A percentile compares a stretch with the other conserved stretches of the same genome.
These are phyloP conservation scores for Galeopterus variegatus DNA, from an alignment of 2,113 vertebrate species.

Conservation along the genomic window DNA sequence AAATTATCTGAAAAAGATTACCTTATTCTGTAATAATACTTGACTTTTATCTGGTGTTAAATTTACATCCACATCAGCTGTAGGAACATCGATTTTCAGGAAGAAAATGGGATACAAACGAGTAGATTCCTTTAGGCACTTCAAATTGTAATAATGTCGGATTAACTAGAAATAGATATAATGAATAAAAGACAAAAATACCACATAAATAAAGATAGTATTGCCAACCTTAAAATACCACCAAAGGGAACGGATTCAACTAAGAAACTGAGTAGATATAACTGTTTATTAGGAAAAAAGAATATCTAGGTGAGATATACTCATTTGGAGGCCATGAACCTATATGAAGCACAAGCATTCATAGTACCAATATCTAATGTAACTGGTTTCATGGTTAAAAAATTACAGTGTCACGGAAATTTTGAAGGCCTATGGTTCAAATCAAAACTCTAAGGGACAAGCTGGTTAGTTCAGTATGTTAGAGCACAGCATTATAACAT, in stretches of 20 bases:
- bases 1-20: conserved; percentile 84
- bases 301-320: not conserved
- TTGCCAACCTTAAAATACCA: conserved; percentile 37
- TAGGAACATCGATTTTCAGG: conserved; percentile 93
- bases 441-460: not conserved
- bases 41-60: conserved; percentile 97
- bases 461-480: too few species aligned
- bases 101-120: conserved; percentile 93
- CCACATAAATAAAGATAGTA: conserved; percentile 34
- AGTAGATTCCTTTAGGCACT: conserved; percentile 88
- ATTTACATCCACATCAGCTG: conserved; percentile 95
- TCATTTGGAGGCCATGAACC: not conserved
- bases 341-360: not conserved
- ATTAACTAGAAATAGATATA: conserved; percentile 90
- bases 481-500: too few species aligned
- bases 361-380: not conserved
- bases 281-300: not conserved
- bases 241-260: not conserved
- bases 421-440: not conserved
- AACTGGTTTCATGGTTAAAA: conserved; percentile 33
- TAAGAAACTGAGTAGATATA: not conserved
- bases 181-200: conserved; percentile 66
- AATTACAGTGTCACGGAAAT: not conserved
- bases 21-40: conserved; percentile 97
- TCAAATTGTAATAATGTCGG: conserved; percentile 91